A percentile compares a stretch with the other conserved stretches of the same genome.
Evolutionary conservation across 2,113 vertebrate species (phyloP).

Genomic region (Jacana jacana): DNA sequence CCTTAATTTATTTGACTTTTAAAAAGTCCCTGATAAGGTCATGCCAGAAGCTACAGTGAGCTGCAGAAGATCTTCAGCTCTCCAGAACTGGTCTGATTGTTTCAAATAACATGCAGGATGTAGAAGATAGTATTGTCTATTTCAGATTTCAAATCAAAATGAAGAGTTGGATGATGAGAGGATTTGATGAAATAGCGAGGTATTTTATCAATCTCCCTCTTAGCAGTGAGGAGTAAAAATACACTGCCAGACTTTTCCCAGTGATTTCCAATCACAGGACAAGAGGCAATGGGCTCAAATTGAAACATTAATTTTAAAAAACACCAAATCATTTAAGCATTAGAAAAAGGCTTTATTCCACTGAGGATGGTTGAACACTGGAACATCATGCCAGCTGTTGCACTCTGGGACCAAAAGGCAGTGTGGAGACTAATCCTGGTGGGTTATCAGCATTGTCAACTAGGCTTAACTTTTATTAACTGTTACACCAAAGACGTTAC

Average conservation of each 20-base stretch:
- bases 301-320: not conserved
- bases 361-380: not conserved
- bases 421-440: not conserved
- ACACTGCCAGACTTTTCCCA: not conserved
- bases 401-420: not conserved
- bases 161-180: not conserved
- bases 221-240: not conserved
- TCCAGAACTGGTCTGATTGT: not conserved
- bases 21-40: not conserved
- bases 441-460: accelerated
- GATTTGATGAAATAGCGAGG: not conserved
- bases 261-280: not conserved
- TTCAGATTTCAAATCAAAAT: not conserved
- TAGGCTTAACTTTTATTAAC: not conserved
- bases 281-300: accelerated
- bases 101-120: not conserved
- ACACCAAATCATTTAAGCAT: not conserved
- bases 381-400: not conserved
- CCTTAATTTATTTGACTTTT: slow-evolving; percentile 5
- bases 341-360: not conserved
- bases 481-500: not conserved
- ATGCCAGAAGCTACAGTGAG: not conserved
- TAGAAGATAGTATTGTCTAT: not conserved
- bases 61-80: not conserved
- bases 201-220: not conserved